Base-by-base conservation (phyloP, 2,113 vertebrate species). In the Epinephelus lanceolatus region DNA sequence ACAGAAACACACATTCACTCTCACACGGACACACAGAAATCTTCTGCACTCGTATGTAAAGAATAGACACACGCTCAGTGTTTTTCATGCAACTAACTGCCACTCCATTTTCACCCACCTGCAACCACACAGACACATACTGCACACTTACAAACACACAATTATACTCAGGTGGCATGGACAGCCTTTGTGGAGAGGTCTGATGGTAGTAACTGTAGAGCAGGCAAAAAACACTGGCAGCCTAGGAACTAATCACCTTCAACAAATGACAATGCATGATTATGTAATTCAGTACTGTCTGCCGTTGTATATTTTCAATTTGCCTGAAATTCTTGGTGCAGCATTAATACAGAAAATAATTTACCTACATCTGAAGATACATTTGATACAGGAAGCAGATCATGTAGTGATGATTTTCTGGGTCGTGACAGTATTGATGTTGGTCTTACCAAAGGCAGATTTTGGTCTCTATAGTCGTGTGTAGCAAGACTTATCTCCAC, bases 201-300 rank as follows among this genome's bases (percentile, higher is more conserved):
- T 77, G 51, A 13, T 57, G 42, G 42, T 12, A 86, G 74, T 80
- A 85, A 86, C 66, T 78, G 59, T 51, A 76, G 37, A 83, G 62
- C 51, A 81, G 86, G 90, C 75, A 72, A 82, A 77, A 81, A 18
- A 86, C 76, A 86, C 30, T 74, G 63, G 57, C 73, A 80, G 84
- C 56, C 49, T 72, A 52, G 68, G 56, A 77, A 33, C 62, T 87
- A 90, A 85, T 88, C 78, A 78, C 86, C 76, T 85, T 80, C 76
- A 42, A 6, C 81, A 17, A 65, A 12, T 9, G 15, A 15, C 2
- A 33, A 33, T 30, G 17, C n/a, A n/a, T 45, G 4, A 61, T 30
- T 52, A 23, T 40, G 19, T 62, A 6, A 19, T 49, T n/a, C 19
- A 53, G 30, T 33, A 23, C 9, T 18, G 4, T 30, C 25, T 60